Evolutionary conservation across 2,113 vertebrate genomes (phyloP).

Genomic region (Vombatus ursinus): DNA sequence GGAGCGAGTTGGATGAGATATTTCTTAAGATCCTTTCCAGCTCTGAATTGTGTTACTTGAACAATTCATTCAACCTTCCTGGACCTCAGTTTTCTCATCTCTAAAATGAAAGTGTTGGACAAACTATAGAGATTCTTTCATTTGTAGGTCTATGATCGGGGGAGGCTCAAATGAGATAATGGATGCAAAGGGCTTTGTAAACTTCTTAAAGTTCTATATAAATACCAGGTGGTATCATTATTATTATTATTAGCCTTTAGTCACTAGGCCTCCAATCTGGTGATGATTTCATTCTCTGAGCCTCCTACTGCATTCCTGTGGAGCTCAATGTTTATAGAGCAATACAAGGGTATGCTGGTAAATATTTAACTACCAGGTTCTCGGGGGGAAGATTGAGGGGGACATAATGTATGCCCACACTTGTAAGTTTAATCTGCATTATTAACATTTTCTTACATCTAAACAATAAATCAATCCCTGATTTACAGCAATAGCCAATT

Average conservation of each 20-base stretch:
- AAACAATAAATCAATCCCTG: neutral
- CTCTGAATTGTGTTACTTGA: neutral
- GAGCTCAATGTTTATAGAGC: neutral
- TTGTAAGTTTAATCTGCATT: neutral
- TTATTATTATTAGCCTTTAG: neutral
- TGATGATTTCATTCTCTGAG: neutral
- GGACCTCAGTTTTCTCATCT: neutral
- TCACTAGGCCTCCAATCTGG: neutral
- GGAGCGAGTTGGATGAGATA: neutral
- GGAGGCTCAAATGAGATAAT: neutral
- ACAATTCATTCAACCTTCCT: neutral
- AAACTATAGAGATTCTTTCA: neutral
- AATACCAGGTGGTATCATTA: neutral
- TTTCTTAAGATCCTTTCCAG: neutral
- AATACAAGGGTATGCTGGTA: neutral
- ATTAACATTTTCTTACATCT: neutral
- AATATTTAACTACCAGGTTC: neutral
- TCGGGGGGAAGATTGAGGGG: no score
- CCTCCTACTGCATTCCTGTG: neutral
- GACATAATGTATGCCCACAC: neutral
- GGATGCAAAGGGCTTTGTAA: neutral
- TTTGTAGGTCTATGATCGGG: neutral
- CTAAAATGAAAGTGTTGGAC: neutral
- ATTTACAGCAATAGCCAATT: neutral
- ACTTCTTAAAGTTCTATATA: neutral